Conservation (phyloP, 2,888 invertebrate genomes). For the Idaea straminata region DNA sequence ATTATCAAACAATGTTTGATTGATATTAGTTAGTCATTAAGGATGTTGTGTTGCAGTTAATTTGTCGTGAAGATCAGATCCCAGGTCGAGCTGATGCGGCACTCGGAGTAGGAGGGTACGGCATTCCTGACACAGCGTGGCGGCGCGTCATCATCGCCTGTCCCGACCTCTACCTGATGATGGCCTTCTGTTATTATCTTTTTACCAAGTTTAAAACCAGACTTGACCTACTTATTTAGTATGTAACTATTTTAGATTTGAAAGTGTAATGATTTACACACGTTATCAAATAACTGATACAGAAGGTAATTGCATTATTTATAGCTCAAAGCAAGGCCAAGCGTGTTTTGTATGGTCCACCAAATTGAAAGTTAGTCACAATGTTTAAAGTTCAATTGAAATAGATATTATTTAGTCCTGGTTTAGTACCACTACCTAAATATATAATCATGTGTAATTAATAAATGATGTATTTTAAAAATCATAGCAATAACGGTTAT, state of each 20-base stretch:
- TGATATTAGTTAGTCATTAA: neutral
- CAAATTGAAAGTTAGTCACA: neutral
- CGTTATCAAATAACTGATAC: too few species aligned
- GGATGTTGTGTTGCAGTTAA: constrained; percentile 41
- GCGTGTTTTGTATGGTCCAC: neutral
- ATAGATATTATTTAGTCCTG: too few species aligned
- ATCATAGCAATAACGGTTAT: too few species aligned
- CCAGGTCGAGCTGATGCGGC: constrained; percentile 46
- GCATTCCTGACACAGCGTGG: constrained; percentile 66
- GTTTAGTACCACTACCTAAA: too few species aligned
- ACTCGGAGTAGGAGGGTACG: constrained; percentile 48
- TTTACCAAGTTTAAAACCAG: too few species aligned
- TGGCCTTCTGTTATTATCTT: constrained; percentile 53
- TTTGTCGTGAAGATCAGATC: constrained; percentile 63
- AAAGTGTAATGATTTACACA: too few species aligned
- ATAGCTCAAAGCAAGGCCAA: neutral
- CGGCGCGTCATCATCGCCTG: constrained; percentile 52
- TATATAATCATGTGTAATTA: too few species aligned
- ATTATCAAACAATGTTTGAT: too few species aligned
- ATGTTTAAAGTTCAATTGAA: neutral
- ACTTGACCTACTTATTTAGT: too few species aligned
- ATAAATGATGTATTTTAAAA: too few species aligned
- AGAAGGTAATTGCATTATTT: too few species aligned
- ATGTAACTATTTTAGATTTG: neutral
- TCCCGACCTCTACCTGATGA: constrained; percentile 59